Percentiles rank a stretch among this genome's conserved stretches.
Conservation (phyloP, 2,888 invertebrate species). For the Allolobophora icterica region DNA sequence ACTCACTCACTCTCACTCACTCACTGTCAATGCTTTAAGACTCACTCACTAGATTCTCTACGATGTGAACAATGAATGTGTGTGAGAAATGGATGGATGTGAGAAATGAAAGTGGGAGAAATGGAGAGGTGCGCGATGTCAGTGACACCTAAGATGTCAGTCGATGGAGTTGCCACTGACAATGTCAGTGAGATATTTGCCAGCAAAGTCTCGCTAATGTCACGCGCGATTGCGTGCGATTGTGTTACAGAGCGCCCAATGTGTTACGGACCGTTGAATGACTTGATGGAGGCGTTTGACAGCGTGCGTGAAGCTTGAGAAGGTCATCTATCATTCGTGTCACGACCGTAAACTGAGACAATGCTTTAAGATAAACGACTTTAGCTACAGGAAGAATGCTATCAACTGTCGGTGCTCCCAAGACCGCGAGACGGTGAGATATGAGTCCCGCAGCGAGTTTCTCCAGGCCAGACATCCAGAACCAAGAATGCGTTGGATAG, state of each 20-base stretch:
- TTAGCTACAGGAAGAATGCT: background rate
- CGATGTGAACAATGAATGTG: background rate
- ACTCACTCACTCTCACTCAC: no score
- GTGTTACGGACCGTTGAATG: background rate
- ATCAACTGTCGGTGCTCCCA: background rate
- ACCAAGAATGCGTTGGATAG: no score
- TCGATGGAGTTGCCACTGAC: background rate
- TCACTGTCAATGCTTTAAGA: no score
- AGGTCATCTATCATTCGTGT: background rate
- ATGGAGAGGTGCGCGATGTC: background rate
- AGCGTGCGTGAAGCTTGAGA: background rate
- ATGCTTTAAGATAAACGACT: background rate
- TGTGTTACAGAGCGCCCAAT: background rate
- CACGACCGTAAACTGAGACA: background rate
- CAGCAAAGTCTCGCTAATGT: no score
- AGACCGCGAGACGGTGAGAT: no score
- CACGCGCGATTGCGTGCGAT: background rate
- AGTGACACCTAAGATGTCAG: background rate
- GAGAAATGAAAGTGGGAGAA: no score
- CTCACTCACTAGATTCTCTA: no score
- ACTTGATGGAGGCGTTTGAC: background rate
- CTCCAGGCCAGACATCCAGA: no score
- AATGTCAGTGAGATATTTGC: background rate
- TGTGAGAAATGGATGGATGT: background rate
- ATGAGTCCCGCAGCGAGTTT: no score